Conservation (phyloP, 2,113 vertebrate genomes). For the Ifrita kowaldi region DNA sequence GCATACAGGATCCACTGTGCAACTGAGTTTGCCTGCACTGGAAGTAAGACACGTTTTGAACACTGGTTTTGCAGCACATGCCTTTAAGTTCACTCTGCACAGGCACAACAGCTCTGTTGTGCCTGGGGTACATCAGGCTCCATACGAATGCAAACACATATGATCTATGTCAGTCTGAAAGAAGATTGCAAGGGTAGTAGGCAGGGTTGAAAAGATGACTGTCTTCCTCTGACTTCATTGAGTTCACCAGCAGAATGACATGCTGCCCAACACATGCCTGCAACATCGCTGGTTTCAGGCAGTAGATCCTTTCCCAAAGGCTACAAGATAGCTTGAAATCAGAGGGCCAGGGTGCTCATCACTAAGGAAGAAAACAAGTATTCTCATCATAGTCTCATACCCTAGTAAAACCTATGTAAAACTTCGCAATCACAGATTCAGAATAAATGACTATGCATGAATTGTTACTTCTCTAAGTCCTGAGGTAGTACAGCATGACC, state of each 20-base stretch:
- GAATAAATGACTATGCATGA: not conserved
- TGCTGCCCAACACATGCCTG: not conserved
- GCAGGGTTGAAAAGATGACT: not conserved
- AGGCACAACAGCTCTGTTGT: not conserved
- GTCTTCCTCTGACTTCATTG: not conserved
- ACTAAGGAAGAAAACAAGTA: not conserved
- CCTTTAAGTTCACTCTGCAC: not conserved
- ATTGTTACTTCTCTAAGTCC: not conserved
- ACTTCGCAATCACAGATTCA: not conserved
- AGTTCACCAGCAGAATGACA: not conserved
- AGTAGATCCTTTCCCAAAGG: not conserved
- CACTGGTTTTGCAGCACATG: not conserved
- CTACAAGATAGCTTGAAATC: not conserved
- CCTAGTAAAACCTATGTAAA: not conserved
- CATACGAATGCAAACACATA: not conserved
- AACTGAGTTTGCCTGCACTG: not conserved
- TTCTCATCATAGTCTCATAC: not conserved
- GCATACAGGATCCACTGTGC: not conserved
- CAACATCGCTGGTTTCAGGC: not conserved
- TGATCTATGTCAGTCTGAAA: not conserved
- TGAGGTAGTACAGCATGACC: not conserved
- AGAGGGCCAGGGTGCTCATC: not conserved
- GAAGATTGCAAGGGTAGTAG: not conserved
- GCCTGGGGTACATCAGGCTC: not conserved
- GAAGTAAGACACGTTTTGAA: not conserved